Percentiles rank a stretch among this genome's conserved stretches.
Evolutionary conservation across 2,888 invertebrate species (phyloP).

Genomic region (Macrophya alboannulata): DNA sequence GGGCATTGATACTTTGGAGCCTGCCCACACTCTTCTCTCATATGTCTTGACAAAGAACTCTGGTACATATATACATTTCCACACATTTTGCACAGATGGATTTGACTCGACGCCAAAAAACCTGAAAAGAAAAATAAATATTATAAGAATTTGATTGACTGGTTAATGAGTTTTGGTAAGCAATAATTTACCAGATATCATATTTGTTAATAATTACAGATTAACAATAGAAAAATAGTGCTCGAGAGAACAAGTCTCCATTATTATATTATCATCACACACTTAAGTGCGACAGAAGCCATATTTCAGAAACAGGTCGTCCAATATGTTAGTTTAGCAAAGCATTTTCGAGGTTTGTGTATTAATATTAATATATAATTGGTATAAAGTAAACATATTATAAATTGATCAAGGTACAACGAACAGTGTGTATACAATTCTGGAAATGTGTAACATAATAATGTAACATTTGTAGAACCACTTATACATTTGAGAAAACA

Average conservation of each 20-base stretch:
- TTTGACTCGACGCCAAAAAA: constrained; percentile 62
- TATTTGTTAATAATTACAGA: constrained; percentile 33
- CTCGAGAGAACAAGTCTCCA: neutral
- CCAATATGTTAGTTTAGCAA: constrained; percentile 37
- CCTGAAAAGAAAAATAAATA: constrained; percentile 71
- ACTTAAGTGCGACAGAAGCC: neutral
- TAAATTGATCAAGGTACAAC: neutral
- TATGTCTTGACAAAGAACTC: constrained; percentile 73
- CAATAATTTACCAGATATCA: constrained; percentile 12
- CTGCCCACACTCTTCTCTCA: constrained; percentile 76
- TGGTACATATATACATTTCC: constrained; percentile 74
- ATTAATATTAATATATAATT: neutral
- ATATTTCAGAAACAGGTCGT: neutral
- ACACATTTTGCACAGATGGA: constrained; percentile 70
- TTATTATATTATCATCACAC: constrained; percentile 19
- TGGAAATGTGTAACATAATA: neutral
- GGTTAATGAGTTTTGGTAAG: neutral
- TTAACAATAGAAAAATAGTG: constrained; percentile 11
- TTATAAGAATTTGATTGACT: neutral
- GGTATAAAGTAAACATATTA: neutral
- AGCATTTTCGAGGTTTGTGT: neutral
- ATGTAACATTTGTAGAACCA: neutral
- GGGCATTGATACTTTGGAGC: constrained; percentile 76
- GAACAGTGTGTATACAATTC: neutral
- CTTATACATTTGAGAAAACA: neutral